Evolutionary conservation across 2,113 vertebrate genomes (phyloP), one percentile per base, ranked within the genome.

Genomic region (Cranoglanis bouderius): DNA sequence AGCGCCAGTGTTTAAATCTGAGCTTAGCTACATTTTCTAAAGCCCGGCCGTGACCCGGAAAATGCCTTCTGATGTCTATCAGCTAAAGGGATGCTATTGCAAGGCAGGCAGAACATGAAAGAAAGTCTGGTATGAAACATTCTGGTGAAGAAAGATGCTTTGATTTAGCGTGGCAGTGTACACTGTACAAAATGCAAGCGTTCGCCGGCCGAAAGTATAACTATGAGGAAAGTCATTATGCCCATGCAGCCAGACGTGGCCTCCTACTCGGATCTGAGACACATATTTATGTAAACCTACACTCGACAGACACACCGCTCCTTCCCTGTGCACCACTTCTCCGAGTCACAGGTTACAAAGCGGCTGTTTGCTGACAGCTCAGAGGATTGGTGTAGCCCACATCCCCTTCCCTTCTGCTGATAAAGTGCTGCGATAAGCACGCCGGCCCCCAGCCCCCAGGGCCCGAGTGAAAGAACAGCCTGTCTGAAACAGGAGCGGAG

Each of bases 391-490:
- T 96, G 92, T 94, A 96, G 95, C 97, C 97, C 96, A 96, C 96
- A 97, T 98, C 96, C 96, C 96, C 95, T 96, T 94, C 94, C 95
- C 94, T 91, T 89, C 92, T 93, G 95, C 96, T 95, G 98, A 99
- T 98, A 98, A 97, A 98, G 98, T 98, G 97, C 97, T 97, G 94
- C 95, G 97, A 98, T 98, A 99, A 98, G 97, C 95, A 89, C 92
- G 93, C 93, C 90, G 94, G 94, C 94, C 93, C 95, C 95, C 95
- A 95, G 94, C 92, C 94, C 93, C 92, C 94, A 94, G 92, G 81
- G 91, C 92, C 93, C 90, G 94, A 95, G 96, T 97, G 95, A 97
- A 97, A 96, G 95, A 93, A 90, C 88, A 93, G 93, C 93, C 96
- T 97, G 96, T 95, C 95, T 95, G 85, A 92, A 92, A 87, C 90